Evolutionary conservation across 2,797 vertebrate species (phyloP).

Genomic region (Gobionotothen gibberifrons): DNA sequence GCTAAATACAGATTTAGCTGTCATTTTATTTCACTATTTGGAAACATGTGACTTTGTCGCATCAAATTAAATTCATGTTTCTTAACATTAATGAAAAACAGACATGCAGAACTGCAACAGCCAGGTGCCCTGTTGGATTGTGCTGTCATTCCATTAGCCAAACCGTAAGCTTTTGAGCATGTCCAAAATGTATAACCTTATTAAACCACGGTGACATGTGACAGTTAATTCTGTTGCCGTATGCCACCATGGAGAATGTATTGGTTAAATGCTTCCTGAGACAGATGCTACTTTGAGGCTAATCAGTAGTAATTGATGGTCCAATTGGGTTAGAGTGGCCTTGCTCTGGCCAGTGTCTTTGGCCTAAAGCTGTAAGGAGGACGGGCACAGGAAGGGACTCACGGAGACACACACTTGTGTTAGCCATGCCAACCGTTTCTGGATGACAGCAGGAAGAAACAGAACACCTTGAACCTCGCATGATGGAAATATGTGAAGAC

Average conservation of each 20-base stretch:
- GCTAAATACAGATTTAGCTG: not conserved
- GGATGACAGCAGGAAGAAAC: constrained; percentile 47
- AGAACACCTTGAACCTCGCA: constrained; percentile 38
- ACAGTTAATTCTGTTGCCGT: constrained; percentile 82
- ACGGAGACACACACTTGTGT: constrained; percentile 40
- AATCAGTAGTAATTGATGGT: constrained; percentile 86
- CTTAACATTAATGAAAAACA: constrained; percentile 35
- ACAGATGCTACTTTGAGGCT: constrained; percentile 86
- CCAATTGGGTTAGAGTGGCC: constrained; percentile 82
- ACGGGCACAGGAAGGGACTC: constrained; percentile 40
- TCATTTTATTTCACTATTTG: not conserved
- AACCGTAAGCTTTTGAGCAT: constrained; percentile 77
- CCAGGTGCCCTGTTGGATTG: constrained; percentile 69
- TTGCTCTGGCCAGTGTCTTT: constrained; percentile 76
- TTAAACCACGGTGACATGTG: constrained; percentile 81
- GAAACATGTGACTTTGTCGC: not conserved
- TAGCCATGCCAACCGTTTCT: constrained; percentile 52
- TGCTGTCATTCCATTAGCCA: constrained; percentile 70
- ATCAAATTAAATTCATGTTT: constrained; percentile 8
- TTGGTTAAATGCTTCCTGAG: constrained; percentile 86
- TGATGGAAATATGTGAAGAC: constrained; percentile 36
- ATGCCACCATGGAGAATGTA: constrained; percentile 80
- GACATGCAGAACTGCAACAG: constrained; percentile 29
- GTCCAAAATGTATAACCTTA: constrained; percentile 81
- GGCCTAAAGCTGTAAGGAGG: constrained; percentile 67